Evolutionary conservation across 2,888 invertebrate genomes (phyloP).

Genomic region (Drosophila monieri): DNA sequence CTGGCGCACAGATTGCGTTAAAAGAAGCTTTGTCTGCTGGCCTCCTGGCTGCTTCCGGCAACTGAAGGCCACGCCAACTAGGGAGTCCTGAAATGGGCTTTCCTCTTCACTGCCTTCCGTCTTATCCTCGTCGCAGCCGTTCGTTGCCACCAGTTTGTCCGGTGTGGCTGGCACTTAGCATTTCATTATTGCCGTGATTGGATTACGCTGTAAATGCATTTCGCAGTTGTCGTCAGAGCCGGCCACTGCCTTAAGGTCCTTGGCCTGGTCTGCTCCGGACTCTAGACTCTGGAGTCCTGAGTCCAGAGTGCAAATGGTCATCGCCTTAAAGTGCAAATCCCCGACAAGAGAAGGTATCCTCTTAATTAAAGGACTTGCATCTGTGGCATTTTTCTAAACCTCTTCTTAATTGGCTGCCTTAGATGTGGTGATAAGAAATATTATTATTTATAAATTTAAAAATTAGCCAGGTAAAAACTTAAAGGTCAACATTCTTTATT

Average conservation of each 20-base stretch:
- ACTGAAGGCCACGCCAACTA: constrained; percentile 20
- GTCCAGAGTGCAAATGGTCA: constrained; percentile 12
- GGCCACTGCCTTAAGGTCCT: constrained; percentile 19
- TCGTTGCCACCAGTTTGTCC: constrained; percentile 8
- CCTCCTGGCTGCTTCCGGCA: constrained; percentile 31
- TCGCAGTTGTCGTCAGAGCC: constrained; percentile 36
- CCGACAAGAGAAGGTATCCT: neutral
- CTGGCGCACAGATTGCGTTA: constrained; percentile 19
- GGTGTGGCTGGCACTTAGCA: constrained; percentile 55
- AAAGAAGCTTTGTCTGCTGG: constrained; percentile 25
- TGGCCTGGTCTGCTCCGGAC: neutral
- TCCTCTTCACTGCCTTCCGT: neutral
- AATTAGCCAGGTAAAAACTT: neutral
- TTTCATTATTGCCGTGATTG: constrained; percentile 70
- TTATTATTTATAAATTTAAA: too few species aligned
- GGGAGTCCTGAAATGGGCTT: constrained; percentile 9
- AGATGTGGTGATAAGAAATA: neutral
- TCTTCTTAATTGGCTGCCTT: constrained; percentile 1
- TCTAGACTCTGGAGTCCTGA: neutral
- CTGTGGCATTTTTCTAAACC: neutral
- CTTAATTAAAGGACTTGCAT: neutral
- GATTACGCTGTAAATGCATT: constrained; percentile 72
- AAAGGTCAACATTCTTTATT: neutral
- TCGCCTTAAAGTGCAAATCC: constrained; percentile 16
- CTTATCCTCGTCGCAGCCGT: neutral